Evolutionary conservation across 2,113 vertebrate genomes (phyloP).

Genomic region (Psittacus erithacus): DNA sequence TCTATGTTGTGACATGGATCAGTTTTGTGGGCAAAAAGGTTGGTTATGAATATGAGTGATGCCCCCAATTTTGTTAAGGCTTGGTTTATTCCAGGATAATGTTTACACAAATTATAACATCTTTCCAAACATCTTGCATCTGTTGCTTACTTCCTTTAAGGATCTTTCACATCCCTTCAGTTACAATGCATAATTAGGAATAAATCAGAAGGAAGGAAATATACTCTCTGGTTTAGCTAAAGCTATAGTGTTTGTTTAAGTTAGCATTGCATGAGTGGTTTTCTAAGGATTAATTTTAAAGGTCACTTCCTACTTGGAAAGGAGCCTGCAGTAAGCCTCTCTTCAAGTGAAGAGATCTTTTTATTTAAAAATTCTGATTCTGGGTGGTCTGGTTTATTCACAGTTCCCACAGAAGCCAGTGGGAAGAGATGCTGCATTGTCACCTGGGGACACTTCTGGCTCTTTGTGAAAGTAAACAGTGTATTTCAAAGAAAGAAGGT

Average conservation of each 20-base stretch:
- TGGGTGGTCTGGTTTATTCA: constrained; percentile 42
- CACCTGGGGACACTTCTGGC: background rate
- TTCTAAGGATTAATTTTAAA: constrained; percentile 53
- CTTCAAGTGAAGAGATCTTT: background rate
- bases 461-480: background rate
- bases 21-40: background rate
- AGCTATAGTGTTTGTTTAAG: constrained; percentile 50
- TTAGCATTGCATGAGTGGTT: background rate
- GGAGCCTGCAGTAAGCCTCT: constrained; percentile 17
- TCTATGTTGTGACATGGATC: background rate
- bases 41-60: background rate
- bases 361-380: background rate
- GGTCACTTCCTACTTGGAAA: constrained; percentile 64
- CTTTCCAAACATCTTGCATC: constrained; percentile 29
- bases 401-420: background rate
- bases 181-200: background rate
- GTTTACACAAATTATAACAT: constrained; percentile 1
- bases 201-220: constrained; percentile 29
- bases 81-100: background rate
- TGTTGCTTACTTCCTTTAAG: constrained; percentile 16
- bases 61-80: background rate
- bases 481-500: background rate
- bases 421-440: background rate
- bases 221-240: background rate
- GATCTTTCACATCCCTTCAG: background rate